A percentile compares a stretch with the other conserved stretches of the same genome.
Conservation (phyloP, 2,113 vertebrate genomes). For the Scomber scombrus region DNA sequence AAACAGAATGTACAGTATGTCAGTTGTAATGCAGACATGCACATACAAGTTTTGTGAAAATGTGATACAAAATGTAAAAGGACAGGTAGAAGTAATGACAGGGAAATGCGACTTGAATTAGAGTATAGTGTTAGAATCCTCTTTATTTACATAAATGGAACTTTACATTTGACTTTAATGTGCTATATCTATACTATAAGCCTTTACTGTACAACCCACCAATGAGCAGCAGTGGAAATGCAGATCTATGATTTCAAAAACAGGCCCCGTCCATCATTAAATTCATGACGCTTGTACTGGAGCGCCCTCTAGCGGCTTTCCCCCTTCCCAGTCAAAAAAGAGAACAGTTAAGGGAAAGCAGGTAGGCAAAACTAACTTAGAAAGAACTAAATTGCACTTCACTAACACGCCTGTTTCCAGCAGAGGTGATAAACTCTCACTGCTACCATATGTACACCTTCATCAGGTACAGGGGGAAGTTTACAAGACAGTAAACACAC, state of each 20-base stretch:
- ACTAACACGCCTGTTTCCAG: slow-evolving; percentile 29
- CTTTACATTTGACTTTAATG: slow-evolving; percentile 58
- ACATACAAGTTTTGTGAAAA: not conserved
- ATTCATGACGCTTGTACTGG: slow-evolving; percentile 15
- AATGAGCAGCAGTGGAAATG: slow-evolving; percentile 41
- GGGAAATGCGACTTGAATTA: slow-evolving; percentile 9
- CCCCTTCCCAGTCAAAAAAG: not conserved
- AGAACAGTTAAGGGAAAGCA: slow-evolving; percentile 11
- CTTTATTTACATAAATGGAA: slow-evolving; percentile 72
- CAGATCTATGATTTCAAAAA: slow-evolving; percentile 10
- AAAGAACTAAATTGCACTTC: slow-evolving; percentile 13
- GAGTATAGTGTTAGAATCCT: slow-evolving; percentile 46
- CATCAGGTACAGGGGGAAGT: slow-evolving; percentile 23
- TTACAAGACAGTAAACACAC: slow-evolving; percentile 23
- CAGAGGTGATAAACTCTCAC: slow-evolving; percentile 32
- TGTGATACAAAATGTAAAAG: not conserved
- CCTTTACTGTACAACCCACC: slow-evolving; percentile 56
- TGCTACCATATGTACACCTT: slow-evolving; percentile 39
- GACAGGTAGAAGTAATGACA: not conserved
- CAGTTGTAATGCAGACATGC: slow-evolving; percentile 1
- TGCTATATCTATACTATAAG: slow-evolving; percentile 17
- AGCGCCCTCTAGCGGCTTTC: slow-evolving; percentile 42
- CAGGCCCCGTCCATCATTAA: not conserved
- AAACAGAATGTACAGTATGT: slow-evolving; percentile 37
- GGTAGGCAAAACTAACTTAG: slow-evolving; percentile 14